phyloP scores from a whole-genome alignment of 2,113 vertebrate genomes.

The Silurus asotus region DNA sequence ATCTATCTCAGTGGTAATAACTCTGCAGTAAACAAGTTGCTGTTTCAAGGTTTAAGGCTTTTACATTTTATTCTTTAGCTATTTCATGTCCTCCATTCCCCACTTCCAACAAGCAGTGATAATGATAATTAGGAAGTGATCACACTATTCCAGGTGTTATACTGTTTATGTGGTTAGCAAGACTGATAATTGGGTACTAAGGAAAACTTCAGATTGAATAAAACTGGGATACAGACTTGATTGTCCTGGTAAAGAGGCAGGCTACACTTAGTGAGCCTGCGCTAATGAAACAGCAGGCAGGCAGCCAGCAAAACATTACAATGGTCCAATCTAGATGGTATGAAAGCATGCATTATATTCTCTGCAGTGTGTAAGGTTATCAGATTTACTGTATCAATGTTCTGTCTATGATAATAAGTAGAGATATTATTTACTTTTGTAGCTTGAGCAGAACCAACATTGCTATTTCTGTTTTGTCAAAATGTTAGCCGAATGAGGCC shows the following conservation, averaged over 20 bases:
- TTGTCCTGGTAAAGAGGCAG: background rate
- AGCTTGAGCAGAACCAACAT: background rate
- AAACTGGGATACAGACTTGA: background rate
- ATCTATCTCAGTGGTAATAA: no score
- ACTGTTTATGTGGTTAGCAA: slow-evolving; percentile 16
- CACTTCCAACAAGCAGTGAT: background rate
- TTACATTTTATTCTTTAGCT: no score
- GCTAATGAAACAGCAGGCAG: background rate
- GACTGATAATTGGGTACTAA: slow-evolving; percentile 41
- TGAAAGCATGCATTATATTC: background rate
- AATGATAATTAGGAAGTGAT: slow-evolving; percentile 23
- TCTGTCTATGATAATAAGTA: background rate
- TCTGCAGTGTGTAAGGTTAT: background rate
- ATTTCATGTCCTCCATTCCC: no score
- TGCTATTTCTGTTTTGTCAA: background rate
- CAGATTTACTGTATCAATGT: background rate
- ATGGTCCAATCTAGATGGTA: background rate
- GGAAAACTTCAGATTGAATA: slow-evolving; percentile 29
- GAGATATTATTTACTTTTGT: background rate
- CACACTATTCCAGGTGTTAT: slow-evolving; percentile 26
- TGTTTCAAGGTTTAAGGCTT: no score
- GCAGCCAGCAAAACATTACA: background rate
- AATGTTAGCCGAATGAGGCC: background rate
- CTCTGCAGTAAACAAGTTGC: no score
- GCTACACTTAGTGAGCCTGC: background rate